These are phyloP conservation scores for Philopotamus ludificatus DNA, from an alignment of 1,140 invertebrate species.

Conservation along the genomic window DNA sequence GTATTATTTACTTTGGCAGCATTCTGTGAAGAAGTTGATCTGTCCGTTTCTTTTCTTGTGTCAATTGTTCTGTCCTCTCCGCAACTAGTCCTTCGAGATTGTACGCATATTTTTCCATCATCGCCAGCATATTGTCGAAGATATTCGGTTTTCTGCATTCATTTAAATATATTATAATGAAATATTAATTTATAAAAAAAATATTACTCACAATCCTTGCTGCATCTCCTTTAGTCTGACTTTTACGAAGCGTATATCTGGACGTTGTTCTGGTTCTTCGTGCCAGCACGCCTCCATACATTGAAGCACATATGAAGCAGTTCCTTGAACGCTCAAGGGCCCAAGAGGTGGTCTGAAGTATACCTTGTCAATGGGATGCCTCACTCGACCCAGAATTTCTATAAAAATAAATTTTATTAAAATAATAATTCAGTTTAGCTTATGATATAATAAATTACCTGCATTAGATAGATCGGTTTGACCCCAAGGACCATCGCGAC, in stretches of 20 bases:
- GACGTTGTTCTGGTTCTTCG: slow-evolving; percentile 69
- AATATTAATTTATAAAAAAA: slow-evolving; percentile 7
- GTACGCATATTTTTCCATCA: slow-evolving; percentile 85
- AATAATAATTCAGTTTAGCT: slow-evolving; percentile 22
- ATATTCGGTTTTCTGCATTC: slow-evolving; percentile 74
- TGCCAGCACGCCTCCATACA: slow-evolving; percentile 77
- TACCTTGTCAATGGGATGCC: slow-evolving; percentile 53
- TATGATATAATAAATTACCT: slow-evolving; percentile 49
- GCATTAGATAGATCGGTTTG: slow-evolving; percentile 58
- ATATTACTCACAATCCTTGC: slow-evolving; percentile 62
- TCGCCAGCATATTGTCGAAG: slow-evolving; percentile 83
- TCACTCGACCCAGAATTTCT: slow-evolving; percentile 54
- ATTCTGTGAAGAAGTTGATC: slow-evolving; percentile 79
- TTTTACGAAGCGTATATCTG: slow-evolving; percentile 68
- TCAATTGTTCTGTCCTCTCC: slow-evolving; percentile 74
- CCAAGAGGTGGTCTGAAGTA: slow-evolving; percentile 60
- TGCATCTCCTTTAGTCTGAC: slow-evolving; percentile 75
- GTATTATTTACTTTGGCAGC: slow-evolving; percentile 68
- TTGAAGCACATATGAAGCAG: slow-evolving; percentile 62
- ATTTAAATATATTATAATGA: not conserved
- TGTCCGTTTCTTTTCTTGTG: slow-evolving; percentile 81
- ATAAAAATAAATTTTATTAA: slow-evolving; percentile 4
- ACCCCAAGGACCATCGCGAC: slow-evolving; percentile 69
- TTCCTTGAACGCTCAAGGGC: slow-evolving; percentile 55
- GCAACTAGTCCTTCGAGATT: slow-evolving; percentile 80